Evolutionary conservation across 1,140 invertebrate species (phyloP).

Genomic region (Ditylenchus dipsaci): DNA sequence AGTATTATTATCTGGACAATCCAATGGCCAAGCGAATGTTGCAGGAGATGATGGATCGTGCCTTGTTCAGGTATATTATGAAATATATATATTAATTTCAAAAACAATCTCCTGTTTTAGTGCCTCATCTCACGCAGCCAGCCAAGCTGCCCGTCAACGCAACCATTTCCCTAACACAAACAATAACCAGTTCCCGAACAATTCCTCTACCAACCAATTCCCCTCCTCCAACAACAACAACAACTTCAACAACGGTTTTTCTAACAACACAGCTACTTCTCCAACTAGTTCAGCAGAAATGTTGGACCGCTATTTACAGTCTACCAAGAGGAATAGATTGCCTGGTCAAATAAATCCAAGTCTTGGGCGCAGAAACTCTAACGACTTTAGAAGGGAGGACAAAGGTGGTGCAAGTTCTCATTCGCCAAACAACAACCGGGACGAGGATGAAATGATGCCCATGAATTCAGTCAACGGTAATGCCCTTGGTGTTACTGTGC

Average conservation of each 20-base stretch:
- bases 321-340: no score
- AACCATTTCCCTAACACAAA: neutral
- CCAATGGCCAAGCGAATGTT: conserved; percentile 46
- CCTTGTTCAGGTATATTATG: conserved; percentile 21
- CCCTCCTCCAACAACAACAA: no score
- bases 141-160: neutral
- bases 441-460: neutral
- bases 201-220: no score
- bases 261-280: no score
- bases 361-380: neutral
- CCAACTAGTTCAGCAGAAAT: neutral
- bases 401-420: neutral
- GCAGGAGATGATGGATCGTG: conserved; percentile 50
- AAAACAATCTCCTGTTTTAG: no score
- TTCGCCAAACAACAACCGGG: conserved; percentile 10
- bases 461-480: neutral
- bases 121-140: conserved; percentile 16
- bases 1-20: conserved; percentile 55
- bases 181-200: neutral
- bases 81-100: no score
- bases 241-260: no score
- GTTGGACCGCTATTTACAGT: neutral
- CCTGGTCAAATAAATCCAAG: no score
- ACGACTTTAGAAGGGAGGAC: neutral
- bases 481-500: neutral